Conservation (phyloP, 1,140 invertebrate genomes). For the Zaprionus lachaisei region DNA sequence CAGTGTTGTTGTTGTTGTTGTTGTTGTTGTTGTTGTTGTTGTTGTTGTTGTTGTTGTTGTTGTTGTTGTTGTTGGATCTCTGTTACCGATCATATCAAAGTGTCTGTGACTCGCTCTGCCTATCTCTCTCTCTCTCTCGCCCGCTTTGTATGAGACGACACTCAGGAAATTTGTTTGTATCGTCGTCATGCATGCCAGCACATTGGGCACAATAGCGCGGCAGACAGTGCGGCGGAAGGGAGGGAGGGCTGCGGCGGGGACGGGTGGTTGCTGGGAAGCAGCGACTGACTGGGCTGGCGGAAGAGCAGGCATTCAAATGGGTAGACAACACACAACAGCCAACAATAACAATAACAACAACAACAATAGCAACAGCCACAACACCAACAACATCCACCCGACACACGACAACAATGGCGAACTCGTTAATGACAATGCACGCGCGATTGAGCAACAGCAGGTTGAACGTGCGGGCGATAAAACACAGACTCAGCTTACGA, state of each 20-base stretch:
- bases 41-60: slow-evolving; percentile 13
- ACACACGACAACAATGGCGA: slow-evolving; percentile 43
- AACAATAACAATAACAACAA: slow-evolving; percentile 4
- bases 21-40: slow-evolving; percentile 39
- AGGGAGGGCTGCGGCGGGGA: neutral
- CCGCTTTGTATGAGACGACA: slow-evolving; percentile 41
- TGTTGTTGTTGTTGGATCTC: slow-evolving; percentile 36
- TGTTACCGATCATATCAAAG: slow-evolving; percentile 64
- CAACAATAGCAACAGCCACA: neutral
- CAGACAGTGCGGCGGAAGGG: slow-evolving; percentile 1
- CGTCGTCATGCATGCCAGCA: slow-evolving; percentile 82
- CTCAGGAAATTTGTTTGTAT: slow-evolving; percentile 80
- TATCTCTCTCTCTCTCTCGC: slow-evolving; percentile 6
- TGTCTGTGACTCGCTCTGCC: slow-evolving; percentile 21
- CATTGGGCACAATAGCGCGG: slow-evolving; percentile 75
- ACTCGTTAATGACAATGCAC: slow-evolving; percentile 48
- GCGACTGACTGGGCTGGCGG: slow-evolving; percentile 19
- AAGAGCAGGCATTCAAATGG: slow-evolving; percentile 19
- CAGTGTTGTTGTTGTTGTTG: slow-evolving; percentile 34
- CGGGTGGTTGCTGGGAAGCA: neutral
- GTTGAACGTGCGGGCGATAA: slow-evolving; percentile 20
- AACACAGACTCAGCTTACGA: neutral
- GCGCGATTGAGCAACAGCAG: slow-evolving; percentile 36
- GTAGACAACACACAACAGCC: slow-evolving; percentile 2
- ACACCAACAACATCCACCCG: slow-evolving; percentile 25